phyloP scores from a whole-genome alignment of 2,888 invertebrate genomes.

The Cephus pulcher region DNA sequence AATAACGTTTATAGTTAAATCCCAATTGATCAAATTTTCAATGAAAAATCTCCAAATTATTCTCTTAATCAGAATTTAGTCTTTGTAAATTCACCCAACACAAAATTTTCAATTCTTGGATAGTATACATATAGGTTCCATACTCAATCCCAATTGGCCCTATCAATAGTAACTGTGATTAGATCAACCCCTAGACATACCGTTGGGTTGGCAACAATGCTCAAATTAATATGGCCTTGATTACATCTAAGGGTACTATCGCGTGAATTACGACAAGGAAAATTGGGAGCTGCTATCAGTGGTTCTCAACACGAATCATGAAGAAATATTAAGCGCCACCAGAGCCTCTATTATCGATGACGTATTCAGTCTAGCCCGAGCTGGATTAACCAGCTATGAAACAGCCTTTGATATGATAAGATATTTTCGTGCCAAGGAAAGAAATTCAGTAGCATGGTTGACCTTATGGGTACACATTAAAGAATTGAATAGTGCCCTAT shows the following conservation, averaged over 20 bases:
- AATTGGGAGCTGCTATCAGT: conserved; percentile 55
- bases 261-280: conserved; percentile 54
- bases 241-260: conserved; percentile 58
- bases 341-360: conserved; percentile 72
- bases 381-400: conserved; percentile 63
- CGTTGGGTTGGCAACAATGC: not conserved
- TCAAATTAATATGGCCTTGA: not conserved
- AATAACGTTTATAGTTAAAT: not conserved
- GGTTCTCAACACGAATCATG: conserved; percentile 44
- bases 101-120: not conserved
- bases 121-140: not conserved
- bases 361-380: conserved; percentile 65
- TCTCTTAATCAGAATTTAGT: not conserved
- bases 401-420: conserved; percentile 67
- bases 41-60: not conserved
- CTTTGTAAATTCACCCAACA: not conserved
- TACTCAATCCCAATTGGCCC: not conserved
- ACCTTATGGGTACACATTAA: conserved; percentile 65
- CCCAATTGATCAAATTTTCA: not conserved
- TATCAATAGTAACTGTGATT: not conserved
- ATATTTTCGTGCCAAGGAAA: conserved; percentile 67
- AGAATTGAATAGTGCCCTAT: conserved; percentile 61
- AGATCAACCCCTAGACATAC: not conserved
- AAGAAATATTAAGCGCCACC: conserved; percentile 66
- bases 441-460: conserved; percentile 70